A percentile compares a stretch with the other conserved stretches of the same genome.
phyloP scores from a whole-genome alignment of 2,797 vertebrate species.

The Uromys caudimaculatus region DNA sequence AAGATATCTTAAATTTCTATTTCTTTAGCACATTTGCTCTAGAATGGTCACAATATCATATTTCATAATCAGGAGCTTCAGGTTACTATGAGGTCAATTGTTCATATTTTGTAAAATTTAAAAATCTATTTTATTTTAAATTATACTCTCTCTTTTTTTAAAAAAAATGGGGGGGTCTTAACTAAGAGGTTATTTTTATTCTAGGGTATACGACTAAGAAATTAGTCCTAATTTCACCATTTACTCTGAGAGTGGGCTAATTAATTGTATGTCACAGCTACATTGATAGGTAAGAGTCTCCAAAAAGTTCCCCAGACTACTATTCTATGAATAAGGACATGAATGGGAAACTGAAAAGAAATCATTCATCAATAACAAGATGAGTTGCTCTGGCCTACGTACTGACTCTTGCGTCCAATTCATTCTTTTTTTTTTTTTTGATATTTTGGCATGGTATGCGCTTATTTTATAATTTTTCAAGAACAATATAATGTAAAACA shows the following conservation, averaged over 20 bases:
- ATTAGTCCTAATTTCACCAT: slow-evolving; percentile 12
- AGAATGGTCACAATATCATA: background rate
- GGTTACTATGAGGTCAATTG: background rate
- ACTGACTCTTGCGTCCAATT: background rate
- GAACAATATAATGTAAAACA: background rate
- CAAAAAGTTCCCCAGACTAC: background rate
- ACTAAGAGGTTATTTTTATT: background rate
- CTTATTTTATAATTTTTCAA: background rate
- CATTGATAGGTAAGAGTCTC: background rate
- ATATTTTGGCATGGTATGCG: slow-evolving; percentile 16
- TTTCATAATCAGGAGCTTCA: background rate
- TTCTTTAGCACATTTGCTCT: background rate
- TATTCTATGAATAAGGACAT: background rate
- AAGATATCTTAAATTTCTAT: background rate
- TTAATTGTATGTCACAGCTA: background rate
- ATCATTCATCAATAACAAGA: background rate
- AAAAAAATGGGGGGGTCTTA: background rate
- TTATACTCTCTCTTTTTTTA: background rate
- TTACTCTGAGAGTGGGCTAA: background rate
- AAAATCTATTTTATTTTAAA: slow-evolving; percentile 8
- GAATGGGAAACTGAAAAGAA: background rate
- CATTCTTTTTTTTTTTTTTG: background rate
- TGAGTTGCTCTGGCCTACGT: background rate
- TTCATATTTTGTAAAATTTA: background rate
- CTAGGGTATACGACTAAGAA: background rate